phyloP scores from a whole-genome alignment of 2,888 invertebrate species.

The Liopterus haemorrhoidalis region DNA sequence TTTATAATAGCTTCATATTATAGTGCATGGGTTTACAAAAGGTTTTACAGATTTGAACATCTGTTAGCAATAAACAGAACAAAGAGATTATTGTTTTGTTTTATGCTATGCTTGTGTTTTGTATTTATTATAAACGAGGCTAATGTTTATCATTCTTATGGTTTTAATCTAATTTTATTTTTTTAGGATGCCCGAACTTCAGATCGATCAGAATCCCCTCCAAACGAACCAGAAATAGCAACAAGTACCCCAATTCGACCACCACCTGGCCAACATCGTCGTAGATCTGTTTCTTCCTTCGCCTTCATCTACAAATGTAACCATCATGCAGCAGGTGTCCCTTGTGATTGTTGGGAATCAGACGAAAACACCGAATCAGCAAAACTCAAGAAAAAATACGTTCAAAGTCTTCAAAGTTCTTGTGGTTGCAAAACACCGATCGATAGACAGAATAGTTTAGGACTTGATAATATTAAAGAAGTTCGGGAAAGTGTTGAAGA shows the following conservation, averaged over 20 bases:
- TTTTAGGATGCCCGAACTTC: too few species aligned
- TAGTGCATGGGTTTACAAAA: too few species aligned
- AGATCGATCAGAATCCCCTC: too few species aligned
- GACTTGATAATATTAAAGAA: conserved; percentile 46
- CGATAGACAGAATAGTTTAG: conserved; percentile 44
- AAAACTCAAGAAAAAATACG: conserved; percentile 44
- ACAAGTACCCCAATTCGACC: conserved; percentile 48
- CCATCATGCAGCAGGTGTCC: conserved; percentile 46
- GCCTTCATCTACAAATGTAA: conserved; percentile 48
- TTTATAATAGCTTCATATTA: too few species aligned
- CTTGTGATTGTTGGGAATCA: conserved; percentile 47
- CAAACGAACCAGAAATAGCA: conserved; percentile 32
- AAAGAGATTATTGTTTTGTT: too few species aligned
- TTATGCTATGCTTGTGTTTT: too few species aligned
- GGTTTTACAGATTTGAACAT: too few species aligned
- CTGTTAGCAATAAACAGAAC: too few species aligned
- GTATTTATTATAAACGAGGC: too few species aligned
- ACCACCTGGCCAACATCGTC: conserved; percentile 39
- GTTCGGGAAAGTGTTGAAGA: conserved; percentile 47
- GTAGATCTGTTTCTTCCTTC: conserved; percentile 46
- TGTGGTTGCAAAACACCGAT: conserved; percentile 33
- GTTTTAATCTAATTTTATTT: too few species aligned
- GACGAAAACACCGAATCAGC: conserved; percentile 44
- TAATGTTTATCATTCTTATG: too few species aligned
- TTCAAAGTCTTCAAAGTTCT: conserved; percentile 41